Evolutionary conservation across 2,888 invertebrate species (phyloP).

Genomic region (Willowsia nigromaculata): DNA sequence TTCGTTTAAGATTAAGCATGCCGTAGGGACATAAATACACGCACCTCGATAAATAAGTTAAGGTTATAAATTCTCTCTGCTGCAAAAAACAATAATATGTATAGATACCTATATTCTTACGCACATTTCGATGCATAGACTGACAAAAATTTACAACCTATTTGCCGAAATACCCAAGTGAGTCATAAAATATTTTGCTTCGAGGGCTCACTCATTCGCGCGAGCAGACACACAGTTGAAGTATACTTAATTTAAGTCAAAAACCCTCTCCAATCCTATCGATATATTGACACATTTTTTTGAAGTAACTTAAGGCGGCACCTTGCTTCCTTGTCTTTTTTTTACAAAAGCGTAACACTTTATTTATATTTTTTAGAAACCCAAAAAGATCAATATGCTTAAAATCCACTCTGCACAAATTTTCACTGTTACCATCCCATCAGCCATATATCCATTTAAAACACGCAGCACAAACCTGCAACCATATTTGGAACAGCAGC

Average conservation of each 20-base stretch:
- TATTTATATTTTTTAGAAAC: not conserved
- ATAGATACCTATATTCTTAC: not conserved
- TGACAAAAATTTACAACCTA: constrained; percentile 67
- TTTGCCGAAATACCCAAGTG: constrained; percentile 63
- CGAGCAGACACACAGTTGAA: not conserved
- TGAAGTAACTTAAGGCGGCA: not conserved
- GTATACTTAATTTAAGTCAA: constrained; percentile 33
- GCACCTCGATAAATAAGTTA: not conserved
- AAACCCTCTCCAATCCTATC: not conserved
- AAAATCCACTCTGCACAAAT: not conserved
- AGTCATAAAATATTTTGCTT: constrained; percentile 66
- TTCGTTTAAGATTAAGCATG: constrained; percentile 48
- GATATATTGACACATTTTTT: not conserved
- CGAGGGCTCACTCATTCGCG: not conserved
- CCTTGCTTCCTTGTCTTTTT: not conserved
- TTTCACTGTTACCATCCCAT: not conserved
- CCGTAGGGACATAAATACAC: constrained; percentile 36
- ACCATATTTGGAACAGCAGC: too few species aligned
- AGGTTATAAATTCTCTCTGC: too few species aligned
- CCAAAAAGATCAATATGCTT: not conserved
- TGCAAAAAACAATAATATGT: not conserved
- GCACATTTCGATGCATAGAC: not conserved
- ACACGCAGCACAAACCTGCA: too few species aligned
- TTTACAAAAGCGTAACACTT: not conserved
- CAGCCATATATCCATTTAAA: too few species aligned